Evolutionary conservation across 2,888 invertebrate species (phyloP).

Genomic region (Cephonodes hylas): DNA sequence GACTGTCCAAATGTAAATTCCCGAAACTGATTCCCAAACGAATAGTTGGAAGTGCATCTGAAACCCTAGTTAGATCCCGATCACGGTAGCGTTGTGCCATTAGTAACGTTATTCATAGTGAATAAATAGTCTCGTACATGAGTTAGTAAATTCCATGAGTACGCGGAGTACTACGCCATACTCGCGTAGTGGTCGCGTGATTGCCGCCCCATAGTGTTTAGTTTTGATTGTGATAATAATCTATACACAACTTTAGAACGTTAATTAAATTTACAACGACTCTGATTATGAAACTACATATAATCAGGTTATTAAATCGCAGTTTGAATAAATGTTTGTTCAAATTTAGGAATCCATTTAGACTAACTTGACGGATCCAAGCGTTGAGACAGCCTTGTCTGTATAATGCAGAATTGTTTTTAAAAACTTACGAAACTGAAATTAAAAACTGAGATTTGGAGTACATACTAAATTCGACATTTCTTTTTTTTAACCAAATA

Average conservation of each 20-base stretch:
- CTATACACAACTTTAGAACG: neutral
- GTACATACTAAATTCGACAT: neutral
- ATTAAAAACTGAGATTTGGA: too few species aligned
- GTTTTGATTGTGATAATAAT: constrained; percentile 1
- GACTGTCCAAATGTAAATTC: constrained; percentile 5
- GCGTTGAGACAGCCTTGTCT: neutral
- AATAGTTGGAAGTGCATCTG: neutral
- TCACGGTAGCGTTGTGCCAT: neutral
- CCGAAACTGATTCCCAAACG: neutral
- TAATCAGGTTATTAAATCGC: neutral
- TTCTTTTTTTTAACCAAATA: neutral
- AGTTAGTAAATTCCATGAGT: neutral
- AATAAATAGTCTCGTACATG: neutral
- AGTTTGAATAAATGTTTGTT: neutral
- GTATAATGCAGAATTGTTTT: too few species aligned
- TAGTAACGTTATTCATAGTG: neutral
- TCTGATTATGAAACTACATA: neutral
- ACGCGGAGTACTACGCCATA: neutral
- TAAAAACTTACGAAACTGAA: too few species aligned
- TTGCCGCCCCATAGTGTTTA: neutral
- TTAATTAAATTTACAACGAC: neutral
- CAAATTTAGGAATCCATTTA: neutral
- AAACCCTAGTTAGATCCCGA: constrained; percentile 10
- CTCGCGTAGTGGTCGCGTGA: neutral
- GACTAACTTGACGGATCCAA: neutral